Percentiles rank a stretch among this genome's conserved stretches.
These are phyloP conservation scores for Nyctereutes procyonoides DNA, from an alignment of 2,113 vertebrate species.

Conservation along the genomic window DNA sequence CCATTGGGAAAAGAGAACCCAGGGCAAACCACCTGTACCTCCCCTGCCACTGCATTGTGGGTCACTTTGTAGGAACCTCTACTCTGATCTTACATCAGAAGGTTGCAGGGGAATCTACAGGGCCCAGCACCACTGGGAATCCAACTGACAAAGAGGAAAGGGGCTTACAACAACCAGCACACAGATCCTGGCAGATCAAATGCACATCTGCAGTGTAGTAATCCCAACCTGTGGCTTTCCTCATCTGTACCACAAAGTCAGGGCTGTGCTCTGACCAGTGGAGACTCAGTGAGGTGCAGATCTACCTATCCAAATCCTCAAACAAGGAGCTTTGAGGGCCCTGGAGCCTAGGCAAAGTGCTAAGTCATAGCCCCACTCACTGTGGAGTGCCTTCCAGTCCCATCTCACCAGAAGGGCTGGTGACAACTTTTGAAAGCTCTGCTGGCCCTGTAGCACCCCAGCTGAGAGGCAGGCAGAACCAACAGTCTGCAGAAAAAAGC, in stretches of 20 bases:
- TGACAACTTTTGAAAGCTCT: not conserved
- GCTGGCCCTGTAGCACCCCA: not conserved
- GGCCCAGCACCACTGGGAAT: not conserved
- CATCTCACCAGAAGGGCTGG: not conserved
- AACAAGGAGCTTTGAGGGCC: not conserved
- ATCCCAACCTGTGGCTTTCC: not conserved
- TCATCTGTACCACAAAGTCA: not conserved
- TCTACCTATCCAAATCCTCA: not conserved
- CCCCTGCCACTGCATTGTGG: not conserved
- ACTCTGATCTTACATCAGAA: not conserved
- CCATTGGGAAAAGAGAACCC: not conserved
- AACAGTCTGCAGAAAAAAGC: not conserved
- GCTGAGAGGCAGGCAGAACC: not conserved
- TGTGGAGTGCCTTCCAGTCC: not conserved
- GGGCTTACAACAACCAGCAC: not conserved
- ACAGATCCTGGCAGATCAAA: not conserved
- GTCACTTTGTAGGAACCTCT: not conserved
- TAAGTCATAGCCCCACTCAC: not conserved
- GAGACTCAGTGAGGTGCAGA: not conserved
- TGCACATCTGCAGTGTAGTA: not conserved
- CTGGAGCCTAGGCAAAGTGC: not conserved
- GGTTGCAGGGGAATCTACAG: not conserved
- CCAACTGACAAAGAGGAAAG: not conserved
- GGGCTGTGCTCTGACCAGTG: not conserved
- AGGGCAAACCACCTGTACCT: not conserved